Conservation (phyloP, 2,888 invertebrate genomes). For the Smittia aterrima region DNA sequence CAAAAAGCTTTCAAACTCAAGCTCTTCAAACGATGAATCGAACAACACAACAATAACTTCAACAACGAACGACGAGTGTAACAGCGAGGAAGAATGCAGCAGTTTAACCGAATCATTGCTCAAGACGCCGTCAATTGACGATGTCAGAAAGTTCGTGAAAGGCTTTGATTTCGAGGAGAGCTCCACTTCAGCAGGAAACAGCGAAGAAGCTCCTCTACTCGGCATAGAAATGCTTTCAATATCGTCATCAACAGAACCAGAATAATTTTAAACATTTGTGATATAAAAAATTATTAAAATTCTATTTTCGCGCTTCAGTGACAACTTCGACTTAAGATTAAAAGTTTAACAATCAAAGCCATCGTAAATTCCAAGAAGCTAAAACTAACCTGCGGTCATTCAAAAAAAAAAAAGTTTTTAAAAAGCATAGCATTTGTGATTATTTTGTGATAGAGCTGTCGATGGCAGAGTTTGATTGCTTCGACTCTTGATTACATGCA, state of each 20-base stretch:
- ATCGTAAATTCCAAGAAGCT: no score
- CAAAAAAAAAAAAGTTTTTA: no score
- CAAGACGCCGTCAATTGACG: conserved; percentile 34
- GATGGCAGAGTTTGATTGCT: not conserved
- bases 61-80: conserved; percentile 29
- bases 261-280: conserved; percentile 12
- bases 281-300: conserved; percentile 8
- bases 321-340: not conserved
- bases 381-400: no score
- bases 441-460: not conserved
- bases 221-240: conserved; percentile 43
- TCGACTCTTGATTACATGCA: not conserved
- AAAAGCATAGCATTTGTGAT: not conserved
- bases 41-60: conserved; percentile 39
- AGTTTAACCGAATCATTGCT: conserved; percentile 36
- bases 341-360: no score
- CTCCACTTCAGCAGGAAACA: conserved; percentile 11
- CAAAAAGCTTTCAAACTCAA: conserved; percentile 19
- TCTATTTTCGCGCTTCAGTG: conserved; percentile 12
- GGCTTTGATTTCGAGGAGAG: conserved; percentile 27
- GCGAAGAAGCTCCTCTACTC: conserved; percentile 53
- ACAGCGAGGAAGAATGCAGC: conserved; percentile 38
- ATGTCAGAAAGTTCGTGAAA: conserved; percentile 29
- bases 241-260: conserved; percentile 27
- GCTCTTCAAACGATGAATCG: conserved; percentile 33